Evolutionary conservation across 2,113 vertebrate genomes (phyloP), one percentile per base, ranked within the genome.

Genomic region (Sebastes fasciatus): DNA sequence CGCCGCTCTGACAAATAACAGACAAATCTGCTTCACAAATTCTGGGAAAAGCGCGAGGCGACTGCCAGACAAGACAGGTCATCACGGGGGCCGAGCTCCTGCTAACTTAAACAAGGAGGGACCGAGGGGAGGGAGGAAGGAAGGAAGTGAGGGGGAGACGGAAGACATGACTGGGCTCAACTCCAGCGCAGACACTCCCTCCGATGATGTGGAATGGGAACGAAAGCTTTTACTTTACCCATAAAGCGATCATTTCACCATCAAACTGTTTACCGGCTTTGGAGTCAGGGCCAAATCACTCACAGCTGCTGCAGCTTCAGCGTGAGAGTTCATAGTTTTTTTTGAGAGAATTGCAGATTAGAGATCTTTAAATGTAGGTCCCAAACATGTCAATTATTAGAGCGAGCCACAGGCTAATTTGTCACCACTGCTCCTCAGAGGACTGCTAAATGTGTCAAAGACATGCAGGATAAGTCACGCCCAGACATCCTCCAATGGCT

Each of bases 131-230:
- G 76, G 73, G 79, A 17, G 69, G 40, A 58, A 77, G 74, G 87
- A 57, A 84, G 86, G 84, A 85, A 82, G 57, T 49, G 75, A 79
- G 46, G 65, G 34, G 73, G 45, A 76, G 80, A 65, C 51, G 65
- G 79, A 80, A 79, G 77, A 80, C 88, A 81, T 26, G 72, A 70
- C 86, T 71, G 82, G 88, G 88, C 89, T 73, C 40, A 4, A 5
- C 26, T 91, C 90, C 89, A 88, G 72, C 4, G 7, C 19, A 72
- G 87, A 85, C 86, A 92, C 90, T 91, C 92, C 90, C 89, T 78
- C 9, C 23, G 48, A 89, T 83, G 79, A 86, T 89, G 86, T 81
- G 82, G 80, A 85, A 75, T 71, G 76, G 84, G 65, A 81, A 83
- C 84, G 49, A 19, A 75, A 58, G 83, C 57, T 86, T 86, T 84